Conservation (phyloP, 2,113 vertebrate species). For the Vicugna pacos region DNA sequence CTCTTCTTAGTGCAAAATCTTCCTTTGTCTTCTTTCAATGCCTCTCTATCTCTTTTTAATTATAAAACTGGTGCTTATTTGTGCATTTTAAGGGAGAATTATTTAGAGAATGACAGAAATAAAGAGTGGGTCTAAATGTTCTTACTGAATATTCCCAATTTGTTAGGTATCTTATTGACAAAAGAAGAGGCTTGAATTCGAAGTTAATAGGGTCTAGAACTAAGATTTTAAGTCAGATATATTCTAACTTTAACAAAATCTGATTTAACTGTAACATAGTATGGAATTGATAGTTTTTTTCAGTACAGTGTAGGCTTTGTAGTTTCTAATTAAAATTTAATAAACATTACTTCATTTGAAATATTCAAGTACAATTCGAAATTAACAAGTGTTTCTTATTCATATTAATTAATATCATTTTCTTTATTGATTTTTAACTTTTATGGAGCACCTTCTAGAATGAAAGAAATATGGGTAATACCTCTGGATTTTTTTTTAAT, state of each 20-base stretch:
- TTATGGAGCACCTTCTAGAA: background rate
- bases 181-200: background rate
- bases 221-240: background rate
- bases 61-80: background rate
- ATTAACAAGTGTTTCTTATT: background rate
- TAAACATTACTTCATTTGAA: background rate
- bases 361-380: background rate
- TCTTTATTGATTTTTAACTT: background rate
- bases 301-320: background rate
- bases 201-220: background rate
- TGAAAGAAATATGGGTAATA: background rate
- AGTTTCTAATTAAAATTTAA: background rate
- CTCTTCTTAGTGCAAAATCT: background rate
- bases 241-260: background rate
- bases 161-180: background rate
- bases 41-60: background rate
- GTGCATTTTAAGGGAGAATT: background rate
- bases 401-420: background rate
- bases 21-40: background rate
- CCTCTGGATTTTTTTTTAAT: background rate
- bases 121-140: background rate
- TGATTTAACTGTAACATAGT: background rate
- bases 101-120: background rate
- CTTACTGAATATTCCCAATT: background rate
- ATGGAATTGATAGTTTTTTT: background rate